phyloP scores from a whole-genome alignment of 2,888 invertebrate genomes.

The Eupithecia pulchellata region DNA sequence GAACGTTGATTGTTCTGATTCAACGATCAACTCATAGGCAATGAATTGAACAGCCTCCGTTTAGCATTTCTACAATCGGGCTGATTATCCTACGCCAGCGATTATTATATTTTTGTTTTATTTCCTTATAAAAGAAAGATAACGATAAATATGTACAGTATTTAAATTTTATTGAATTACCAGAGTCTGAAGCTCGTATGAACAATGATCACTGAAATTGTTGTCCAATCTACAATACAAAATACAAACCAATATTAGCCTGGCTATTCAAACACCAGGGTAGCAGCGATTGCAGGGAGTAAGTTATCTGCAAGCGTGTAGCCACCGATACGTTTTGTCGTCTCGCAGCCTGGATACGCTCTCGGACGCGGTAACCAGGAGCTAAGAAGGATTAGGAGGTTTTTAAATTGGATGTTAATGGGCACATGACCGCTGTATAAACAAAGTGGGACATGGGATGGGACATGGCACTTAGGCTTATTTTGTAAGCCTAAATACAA shows the following conservation, averaged over 20 bases:
- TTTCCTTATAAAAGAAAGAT: too few relatives aligned
- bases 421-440: not conserved
- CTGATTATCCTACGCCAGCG: too few relatives aligned
- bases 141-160: too few relatives aligned
- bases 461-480: too few relatives aligned
- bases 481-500: too few relatives aligned
- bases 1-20: too few relatives aligned
- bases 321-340: constrained; percentile 81
- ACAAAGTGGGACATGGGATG: too few relatives aligned
- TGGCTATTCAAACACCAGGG: constrained; percentile 14
- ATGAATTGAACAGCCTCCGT: too few relatives aligned
- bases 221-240: not conserved
- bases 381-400: constrained; percentile 39
- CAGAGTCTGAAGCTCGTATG: not conserved
- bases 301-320: constrained; percentile 54
- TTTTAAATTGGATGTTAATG: not conserved
- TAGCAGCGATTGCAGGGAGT: constrained; percentile 40
- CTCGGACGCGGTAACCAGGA: constrained; percentile 51
- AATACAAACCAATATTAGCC: constrained; percentile 11
- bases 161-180: not conserved
- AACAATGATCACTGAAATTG: not conserved
- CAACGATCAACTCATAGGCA: too few relatives aligned
- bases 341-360: constrained; percentile 63
- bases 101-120: too few relatives aligned
- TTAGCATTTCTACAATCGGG: too few relatives aligned